phyloP scores from a whole-genome alignment of 2,888 invertebrate species.

The Abrostola tripartita region DNA sequence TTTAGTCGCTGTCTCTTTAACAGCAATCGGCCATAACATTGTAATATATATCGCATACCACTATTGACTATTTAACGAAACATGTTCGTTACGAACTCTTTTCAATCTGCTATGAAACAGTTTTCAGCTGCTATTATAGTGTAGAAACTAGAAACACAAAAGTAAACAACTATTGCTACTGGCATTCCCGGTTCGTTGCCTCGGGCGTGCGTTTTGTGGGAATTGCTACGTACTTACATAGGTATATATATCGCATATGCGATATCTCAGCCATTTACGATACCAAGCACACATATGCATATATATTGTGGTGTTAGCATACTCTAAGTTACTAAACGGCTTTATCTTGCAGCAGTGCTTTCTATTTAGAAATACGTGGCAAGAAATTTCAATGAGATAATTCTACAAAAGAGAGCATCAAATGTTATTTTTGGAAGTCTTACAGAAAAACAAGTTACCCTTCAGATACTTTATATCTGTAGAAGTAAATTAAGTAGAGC shows the following conservation, averaged over 20 bases:
- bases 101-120: conserved; percentile 19
- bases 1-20: no score
- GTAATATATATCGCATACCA: not conserved
- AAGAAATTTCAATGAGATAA: conserved; percentile 23
- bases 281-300: conserved; percentile 33
- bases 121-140: conserved; percentile 23
- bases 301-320: conserved; percentile 42
- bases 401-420: conserved; percentile 1
- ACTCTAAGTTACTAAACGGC: conserved; percentile 24
- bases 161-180: conserved; percentile 35
- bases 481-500: no score
- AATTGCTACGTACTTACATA: conserved; percentile 15
- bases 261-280: conserved; percentile 32
- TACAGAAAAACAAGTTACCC: no score
- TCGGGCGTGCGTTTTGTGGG: conserved; percentile 30
- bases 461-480: no score
- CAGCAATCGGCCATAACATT: no score
- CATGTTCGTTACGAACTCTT: not conserved
- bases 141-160: conserved; percentile 24
- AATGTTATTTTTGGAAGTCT: no score
- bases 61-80: not conserved
- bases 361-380: conserved; percentile 40
- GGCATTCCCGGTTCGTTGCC: conserved; percentile 43
- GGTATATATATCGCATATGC: conserved; percentile 7
- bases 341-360: conserved; percentile 25